phyloP scores from a whole-genome alignment of 1,140 invertebrate genomes.

The Dendroctonus valens region DNA sequence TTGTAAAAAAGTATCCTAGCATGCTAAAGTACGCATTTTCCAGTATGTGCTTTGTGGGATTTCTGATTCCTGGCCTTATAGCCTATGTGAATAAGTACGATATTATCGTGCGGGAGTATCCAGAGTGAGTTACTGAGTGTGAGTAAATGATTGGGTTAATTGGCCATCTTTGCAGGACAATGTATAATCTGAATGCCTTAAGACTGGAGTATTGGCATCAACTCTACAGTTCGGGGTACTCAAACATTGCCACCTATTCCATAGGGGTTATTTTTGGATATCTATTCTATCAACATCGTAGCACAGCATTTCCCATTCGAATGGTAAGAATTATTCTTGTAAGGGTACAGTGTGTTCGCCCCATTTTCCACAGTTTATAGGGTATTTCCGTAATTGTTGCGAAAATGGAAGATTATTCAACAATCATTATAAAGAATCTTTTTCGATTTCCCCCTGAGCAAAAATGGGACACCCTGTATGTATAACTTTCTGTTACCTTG shows the following conservation, averaged over 20 bases:
- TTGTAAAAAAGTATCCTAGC: conserved; percentile 30
- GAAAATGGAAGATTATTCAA: background rate
- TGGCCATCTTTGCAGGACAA: conserved; percentile 23
- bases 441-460: too few relatives aligned
- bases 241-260: conserved; percentile 37
- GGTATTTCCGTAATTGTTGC: too few relatives aligned
- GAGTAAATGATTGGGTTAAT: conserved; percentile 15
- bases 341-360: too few relatives aligned
- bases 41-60: conserved; percentile 29
- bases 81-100: conserved; percentile 37
- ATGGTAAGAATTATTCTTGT: conserved; percentile 4
- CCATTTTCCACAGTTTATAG: too few relatives aligned
- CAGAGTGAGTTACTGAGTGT: conserved; percentile 37
- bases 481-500: conserved; percentile 15
- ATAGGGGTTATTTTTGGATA: conserved; percentile 40
- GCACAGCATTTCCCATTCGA: conserved; percentile 17
- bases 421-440: conserved; percentile 5
- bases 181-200: conserved; percentile 25
- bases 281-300: conserved; percentile 30
- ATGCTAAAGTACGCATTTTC: conserved; percentile 33
- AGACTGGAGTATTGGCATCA: conserved; percentile 25
- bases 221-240: conserved; percentile 34
- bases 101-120: conserved; percentile 39
- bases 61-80: conserved; percentile 31
- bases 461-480: too few relatives aligned